Base-by-base conservation (phyloP, 2,888 invertebrate genomes). In the Gonocerus acuteangulatus region DNA sequence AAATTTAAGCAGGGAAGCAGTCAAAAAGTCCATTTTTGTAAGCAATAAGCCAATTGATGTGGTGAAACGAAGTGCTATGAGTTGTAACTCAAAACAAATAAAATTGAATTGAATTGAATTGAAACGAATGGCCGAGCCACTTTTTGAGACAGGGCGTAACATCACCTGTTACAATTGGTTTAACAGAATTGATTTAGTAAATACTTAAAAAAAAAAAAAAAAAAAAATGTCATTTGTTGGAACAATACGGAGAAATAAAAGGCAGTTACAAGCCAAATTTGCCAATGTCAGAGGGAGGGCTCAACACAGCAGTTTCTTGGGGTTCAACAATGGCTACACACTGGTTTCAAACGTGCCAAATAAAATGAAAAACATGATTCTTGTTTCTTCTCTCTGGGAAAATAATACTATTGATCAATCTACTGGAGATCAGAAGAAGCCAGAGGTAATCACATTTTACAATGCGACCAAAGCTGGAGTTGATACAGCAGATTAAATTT, bases 141-240 rank as follows among this genome's bases (percentile, higher is more conserved):
- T 67, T 0, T 51, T 66, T 48, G 58, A 62, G 32, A 64, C 67
- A 27, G 68, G 68, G 7, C 52, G 68, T 15, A 71, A 71, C 59
- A 65, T 71, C 9, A 71, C 69, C 9, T 66, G 63, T 48, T 69
- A 71, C 48, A 70, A 70, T 58, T 70, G 69, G 66, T 69, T 66
- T 54, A 70, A 66, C 2, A 66, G 64, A 51, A 44, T 58, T 18
- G 64, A 62, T 22, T 62, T 70, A 11, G 21, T 51, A 0, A 23
- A 52, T 6, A 19, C 32, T 11, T 47, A 64, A 15, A 39, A 42
- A 32, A 15, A 57, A 15, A 61, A 61, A 6, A n/a, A n/a, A n/a
- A n/a, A n/a, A n/a, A 60, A 57, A 23, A 22, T 64, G 3, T 39
- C 58, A 16, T 54, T 23, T n/a, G 54, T 62, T 15, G 66, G 62